Evolutionary conservation across 2,888 invertebrate genomes (phyloP), one percentile per base, ranked within the genome.

Genomic region (Tubulanus polymorphus): DNA sequence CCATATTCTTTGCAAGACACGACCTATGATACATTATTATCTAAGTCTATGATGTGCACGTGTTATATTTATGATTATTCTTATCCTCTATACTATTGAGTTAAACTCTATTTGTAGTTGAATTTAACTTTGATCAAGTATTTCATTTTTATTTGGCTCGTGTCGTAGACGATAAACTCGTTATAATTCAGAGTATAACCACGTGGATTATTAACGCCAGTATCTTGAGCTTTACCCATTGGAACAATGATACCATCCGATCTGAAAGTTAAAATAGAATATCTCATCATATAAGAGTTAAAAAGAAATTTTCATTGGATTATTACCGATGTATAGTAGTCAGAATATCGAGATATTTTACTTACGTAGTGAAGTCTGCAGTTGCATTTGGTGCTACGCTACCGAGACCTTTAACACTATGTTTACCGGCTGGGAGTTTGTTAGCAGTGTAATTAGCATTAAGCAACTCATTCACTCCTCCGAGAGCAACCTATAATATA

Each of bases 151-250:
- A 83, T 73, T 69, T 83, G 82, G 18, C 68, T 68, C 1, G 74
- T 72, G 63, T 81, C 68, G 63, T 83, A 83, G 6, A 83, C 82
- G 48, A 83, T 78, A 63, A 75, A 83, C 67, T 83, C 83, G 63
- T 83, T 83, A 70, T 83, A 83, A 62, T 77, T 74, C n/a, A 83
- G 75, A 0, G 77, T 72, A 61, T 71, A 77, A 15, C 72, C 74
- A 20, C 51, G 41, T 2, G 73, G 71, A 51, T 73, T 74, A 8
- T 56, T 63, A 2, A 69, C 64, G 3, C 67, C 65, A 1, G 73
- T 73, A 54, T 73, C 62, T n/a, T 63, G 63, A 27, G 65, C 61
- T 57, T 76, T 76, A 6, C 80, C 81, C 37, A 70, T 63, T 0
- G 82, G 81, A 2, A 82, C 79, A 15, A 70, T 53, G 15, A 70